These are phyloP conservation scores for Semicossyphus pulcher DNA, from an alignment of 2,113 vertebrate genomes.

Conservation along the genomic window DNA sequence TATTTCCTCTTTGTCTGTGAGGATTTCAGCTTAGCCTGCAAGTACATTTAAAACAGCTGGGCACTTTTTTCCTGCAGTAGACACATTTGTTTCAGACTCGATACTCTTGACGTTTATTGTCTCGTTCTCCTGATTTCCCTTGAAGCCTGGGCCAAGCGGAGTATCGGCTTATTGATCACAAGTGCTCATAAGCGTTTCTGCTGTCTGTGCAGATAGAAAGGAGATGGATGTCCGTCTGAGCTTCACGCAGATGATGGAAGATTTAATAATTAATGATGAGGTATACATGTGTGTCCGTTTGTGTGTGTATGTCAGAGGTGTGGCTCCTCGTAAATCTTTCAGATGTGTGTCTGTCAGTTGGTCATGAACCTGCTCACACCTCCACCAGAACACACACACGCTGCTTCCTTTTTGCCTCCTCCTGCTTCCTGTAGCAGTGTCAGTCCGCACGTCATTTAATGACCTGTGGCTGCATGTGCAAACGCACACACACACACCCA, in stretches of 20 bases:
- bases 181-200: slow-evolving; percentile 47
- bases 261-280: slow-evolving; percentile 65
- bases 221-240: slow-evolving; percentile 44
- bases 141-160: background rate
- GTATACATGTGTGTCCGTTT: background rate
- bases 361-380: slow-evolving; percentile 30
- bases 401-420: slow-evolving; percentile 52
- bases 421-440: slow-evolving; percentile 62
- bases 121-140: slow-evolving; percentile 17
- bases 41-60: slow-evolving; percentile 17
- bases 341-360: slow-evolving; percentile 22
- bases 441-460: slow-evolving; percentile 47
- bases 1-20: slow-evolving; percentile 36
- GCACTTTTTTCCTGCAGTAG: background rate
- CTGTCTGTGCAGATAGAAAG: slow-evolving; percentile 44
- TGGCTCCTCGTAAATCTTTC: slow-evolving; percentile 53
- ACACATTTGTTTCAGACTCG: slow-evolving; percentile 35
- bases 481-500: slow-evolving; percentile 15
- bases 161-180: slow-evolving; percentile 63
- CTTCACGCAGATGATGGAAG: slow-evolving; percentile 23
- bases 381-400: slow-evolving; percentile 37
- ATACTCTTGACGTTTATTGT: background rate
- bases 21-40: slow-evolving; percentile 34
- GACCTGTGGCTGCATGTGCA: slow-evolving; percentile 30
- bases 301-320: slow-evolving; percentile 2